Percentiles rank a stretch among this genome's conserved stretches.
Conservation (phyloP, 2,113 vertebrate species). For the Callionymus lyra region DNA sequence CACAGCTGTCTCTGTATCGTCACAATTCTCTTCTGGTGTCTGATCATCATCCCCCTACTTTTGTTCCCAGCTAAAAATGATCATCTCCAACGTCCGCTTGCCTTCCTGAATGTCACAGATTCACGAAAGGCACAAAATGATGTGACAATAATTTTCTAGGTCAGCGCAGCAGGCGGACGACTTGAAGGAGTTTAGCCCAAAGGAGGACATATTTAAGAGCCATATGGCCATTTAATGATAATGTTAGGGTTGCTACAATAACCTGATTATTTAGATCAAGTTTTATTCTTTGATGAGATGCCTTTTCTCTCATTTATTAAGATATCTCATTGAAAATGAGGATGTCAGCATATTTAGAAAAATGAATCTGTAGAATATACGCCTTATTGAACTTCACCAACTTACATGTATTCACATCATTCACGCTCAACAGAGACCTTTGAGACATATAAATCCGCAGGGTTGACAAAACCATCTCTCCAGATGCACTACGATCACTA, state of each 20-base stretch:
- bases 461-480: too few relatives aligned
- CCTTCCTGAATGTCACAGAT: slow-evolving; percentile 15
- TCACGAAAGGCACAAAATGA: slow-evolving; percentile 12
- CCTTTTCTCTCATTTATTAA: too few relatives aligned
- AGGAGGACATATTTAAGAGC: slow-evolving; percentile 36
- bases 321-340: too few relatives aligned
- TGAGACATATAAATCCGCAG: too few relatives aligned
- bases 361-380: too few relatives aligned
- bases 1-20: slow-evolving; percentile 33
- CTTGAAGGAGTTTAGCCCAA: slow-evolving; percentile 34
- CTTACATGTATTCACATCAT: slow-evolving; percentile 26
- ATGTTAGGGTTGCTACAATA: neutral
- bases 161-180: slow-evolving; percentile 40
- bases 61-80: too few relatives aligned
- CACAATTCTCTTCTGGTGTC: neutral
- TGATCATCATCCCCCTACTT: too few relatives aligned
- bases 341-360: too few relatives aligned
- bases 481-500: too few relatives aligned
- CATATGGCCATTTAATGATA: slow-evolving; percentile 42
- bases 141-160: slow-evolving; percentile 46
- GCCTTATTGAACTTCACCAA: slow-evolving; percentile 34
- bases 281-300: too few relatives aligned
- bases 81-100: too few relatives aligned
- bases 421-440: slow-evolving; percentile 23
- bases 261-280: too few relatives aligned